Evolutionary conservation across 2,888 invertebrate species (phyloP).

Genomic region (Habrosyne pyritoides): DNA sequence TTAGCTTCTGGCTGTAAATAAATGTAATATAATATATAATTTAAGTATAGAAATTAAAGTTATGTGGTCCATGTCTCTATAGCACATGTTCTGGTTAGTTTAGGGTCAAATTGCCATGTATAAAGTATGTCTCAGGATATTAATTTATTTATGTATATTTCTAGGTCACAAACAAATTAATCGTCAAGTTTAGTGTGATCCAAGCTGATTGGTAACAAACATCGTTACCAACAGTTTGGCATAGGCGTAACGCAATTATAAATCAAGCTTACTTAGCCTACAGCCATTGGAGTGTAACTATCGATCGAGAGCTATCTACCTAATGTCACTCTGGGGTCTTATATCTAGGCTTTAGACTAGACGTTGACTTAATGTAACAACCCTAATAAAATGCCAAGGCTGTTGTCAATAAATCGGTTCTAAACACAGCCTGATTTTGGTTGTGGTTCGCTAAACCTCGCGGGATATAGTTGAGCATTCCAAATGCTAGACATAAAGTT

Average conservation of each 20-base stretch:
- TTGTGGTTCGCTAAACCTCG: background rate
- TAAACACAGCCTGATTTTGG: background rate
- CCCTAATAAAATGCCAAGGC: background rate
- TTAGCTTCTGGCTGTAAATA: too few relatives aligned
- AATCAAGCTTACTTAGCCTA: background rate
- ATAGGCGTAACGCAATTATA: background rate
- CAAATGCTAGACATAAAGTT: background rate
- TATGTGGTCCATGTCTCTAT: too few relatives aligned
- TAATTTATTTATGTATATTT: too few relatives aligned
- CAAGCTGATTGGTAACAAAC: too few relatives aligned
- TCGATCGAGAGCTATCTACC: background rate
- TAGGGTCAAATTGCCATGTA: too few relatives aligned
- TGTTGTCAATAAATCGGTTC: background rate
- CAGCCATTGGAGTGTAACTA: background rate
- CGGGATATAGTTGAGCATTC: background rate
- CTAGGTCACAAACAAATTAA: too few relatives aligned
- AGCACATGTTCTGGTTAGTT: too few relatives aligned
- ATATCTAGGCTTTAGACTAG: background rate
- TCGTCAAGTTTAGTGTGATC: too few relatives aligned
- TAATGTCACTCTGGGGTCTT: background rate
- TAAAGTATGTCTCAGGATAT: too few relatives aligned
- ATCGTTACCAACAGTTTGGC: background rate
- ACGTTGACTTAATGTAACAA: background rate
- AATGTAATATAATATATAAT: too few relatives aligned
- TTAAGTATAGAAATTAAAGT: too few relatives aligned